Base-by-base conservation (phyloP, 2,888 invertebrate species). In the Platerodrilus igneus region DNA sequence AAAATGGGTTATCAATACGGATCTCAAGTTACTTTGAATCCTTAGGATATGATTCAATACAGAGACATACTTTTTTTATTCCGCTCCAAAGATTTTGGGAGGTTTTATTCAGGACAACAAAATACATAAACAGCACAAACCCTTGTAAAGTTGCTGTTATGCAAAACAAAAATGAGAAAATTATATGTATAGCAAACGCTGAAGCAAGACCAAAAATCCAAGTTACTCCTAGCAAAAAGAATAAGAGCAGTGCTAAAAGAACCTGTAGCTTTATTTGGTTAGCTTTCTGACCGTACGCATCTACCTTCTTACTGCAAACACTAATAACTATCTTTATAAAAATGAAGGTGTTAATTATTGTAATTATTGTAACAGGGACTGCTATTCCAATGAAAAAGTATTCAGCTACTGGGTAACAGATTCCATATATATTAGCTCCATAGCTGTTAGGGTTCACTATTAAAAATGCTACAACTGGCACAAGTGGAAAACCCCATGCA, bases 401-500 rank as follows among this genome's bases (percentile, higher is more conserved):
- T 11, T 73, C 59, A 2, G 70, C 74, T 6, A 70, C 62, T 21
- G 73, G 73, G 56, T 76, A 70, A 58, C 77, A 71, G 56, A 71
- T 68, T 16, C 59, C 66, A 56, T 49, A 55, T 55, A 29, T 64
- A 34, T 73, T 64, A 49, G 76, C 66, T 3, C 63, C 61, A 53
- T 66, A 59, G 51, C 73, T 73, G 1, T 70, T 66, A 3, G 64
- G 60, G 37, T 69, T 70, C 48, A 64, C 61, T 28, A 66, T 59
- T 7, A 72, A 64, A 16, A 74, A 60, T 17, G 72, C 54, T 3
- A 71, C 68, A 8, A 77, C 68, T 0, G 76, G 65, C 11, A 73
- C 66, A 35, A 70, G 62, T 0, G 77, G 76, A 11, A 67, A 55
- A 25, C 78, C 74, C 79, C 80, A 81, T 3, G 77, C 75, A 46